Base-by-base conservation (phyloP, 2,888 invertebrate genomes). In the Agonum fuliginosum region DNA sequence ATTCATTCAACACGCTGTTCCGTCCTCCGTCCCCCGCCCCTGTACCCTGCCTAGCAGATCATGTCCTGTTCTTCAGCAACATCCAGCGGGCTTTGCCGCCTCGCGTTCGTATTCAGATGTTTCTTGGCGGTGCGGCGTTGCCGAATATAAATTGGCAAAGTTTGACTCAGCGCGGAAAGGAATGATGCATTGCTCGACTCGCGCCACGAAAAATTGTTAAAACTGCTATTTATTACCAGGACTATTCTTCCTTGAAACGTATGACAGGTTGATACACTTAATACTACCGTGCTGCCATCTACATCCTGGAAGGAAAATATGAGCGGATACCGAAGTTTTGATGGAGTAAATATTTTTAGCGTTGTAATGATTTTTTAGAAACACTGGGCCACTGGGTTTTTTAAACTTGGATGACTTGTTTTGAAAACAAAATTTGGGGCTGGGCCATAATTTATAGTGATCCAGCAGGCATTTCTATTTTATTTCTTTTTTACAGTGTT, bases 111-210 rank as follows among this genome's bases (percentile, higher is more conserved):
- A 70, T 70, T 70, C 70, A 70, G 43, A 70, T 70, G 70, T 46
- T 72, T 58, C 72, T 54, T 27, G 46, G 22, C 46, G 20, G 10
- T 48, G 71, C 34, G 46, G 46, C 27, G 58, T 62, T 62, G 22
- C 51, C 72, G 72, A 72, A 72, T 54, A 72, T 72, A 72, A 72
- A 72, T 72, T 72, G 72, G 54, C 22, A 72, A 72, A 72, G 72
- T 72, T 72, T 72, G 72, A 72, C 54, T 72, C 43, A 46, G 46
- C 70, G 70, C 34, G 30, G 14, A 14, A 19, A 12, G 46, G 27
- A 37, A 70, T 70, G 70, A 70, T 70, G 70, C 70, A 70, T 70
- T 14, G 46, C 27, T 17, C 46, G n/a, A 8, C 62, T 34, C 27
- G 1, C 12, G 30, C 5, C 24, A 20, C 24, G 70, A 46, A 70